phyloP scores from a whole-genome alignment of 2,888 invertebrate genomes.

The Catocala nupta region DNA sequence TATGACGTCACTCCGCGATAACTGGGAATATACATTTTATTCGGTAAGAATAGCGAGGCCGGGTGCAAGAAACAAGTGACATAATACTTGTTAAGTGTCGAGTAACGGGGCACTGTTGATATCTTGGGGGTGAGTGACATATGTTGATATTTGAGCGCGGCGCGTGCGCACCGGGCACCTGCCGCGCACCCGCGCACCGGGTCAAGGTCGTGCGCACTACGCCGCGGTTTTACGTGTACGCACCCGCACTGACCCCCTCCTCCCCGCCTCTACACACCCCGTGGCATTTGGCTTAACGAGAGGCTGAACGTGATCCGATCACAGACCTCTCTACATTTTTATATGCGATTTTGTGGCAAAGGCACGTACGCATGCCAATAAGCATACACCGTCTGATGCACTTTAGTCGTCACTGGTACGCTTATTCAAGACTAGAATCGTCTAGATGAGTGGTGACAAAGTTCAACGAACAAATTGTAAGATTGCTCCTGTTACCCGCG shows the following conservation, averaged over 20 bases:
- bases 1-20: too few relatives aligned
- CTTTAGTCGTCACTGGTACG: too few relatives aligned
- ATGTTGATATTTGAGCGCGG: constrained; percentile 70
- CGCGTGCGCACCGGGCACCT: constrained; percentile 55
- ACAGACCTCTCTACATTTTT: constrained; percentile 11
- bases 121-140: constrained; percentile 73
- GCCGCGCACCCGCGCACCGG: constrained; percentile 16
- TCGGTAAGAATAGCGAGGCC: too few relatives aligned
- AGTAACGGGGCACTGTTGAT: constrained; percentile 50
- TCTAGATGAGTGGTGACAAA: too few relatives aligned
- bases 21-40: too few relatives aligned
- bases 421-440: too few relatives aligned
- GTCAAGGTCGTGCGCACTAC: constrained; percentile 7
- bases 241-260: constrained; percentile 3
- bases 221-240: background rate
- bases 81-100: background rate
- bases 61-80: background rate
- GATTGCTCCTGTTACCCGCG: background rate
- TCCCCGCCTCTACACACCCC: background rate
- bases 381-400: too few relatives aligned
- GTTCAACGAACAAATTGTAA: too few relatives aligned
- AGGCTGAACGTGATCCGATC: constrained; percentile 38
- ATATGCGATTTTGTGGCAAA: too few relatives aligned
- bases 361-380: too few relatives aligned
- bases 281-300: too few relatives aligned